Evolutionary conservation across 1,140 invertebrate genomes (phyloP), one percentile per base, ranked within the genome.

Genomic region (Chrysopa pallens): DNA sequence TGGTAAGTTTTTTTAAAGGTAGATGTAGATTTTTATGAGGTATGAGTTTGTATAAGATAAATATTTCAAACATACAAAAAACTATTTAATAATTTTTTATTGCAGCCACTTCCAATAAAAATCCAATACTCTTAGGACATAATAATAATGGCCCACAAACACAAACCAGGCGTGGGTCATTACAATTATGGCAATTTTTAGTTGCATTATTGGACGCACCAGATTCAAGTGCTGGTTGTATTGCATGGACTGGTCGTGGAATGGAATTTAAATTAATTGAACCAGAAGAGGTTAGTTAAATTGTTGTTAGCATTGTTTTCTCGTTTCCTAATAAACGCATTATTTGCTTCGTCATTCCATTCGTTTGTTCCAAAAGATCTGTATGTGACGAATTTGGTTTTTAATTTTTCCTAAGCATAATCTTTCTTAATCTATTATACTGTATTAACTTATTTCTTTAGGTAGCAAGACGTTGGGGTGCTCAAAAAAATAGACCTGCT

Each of bases 211-310:
- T 95, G 36, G 88, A 92, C 51, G 87, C 92, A 48, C 84, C 84
- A 3, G 60, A 66, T 15, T 64, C 65, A 8, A 89, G 88, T 60
- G 69, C 85, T 1, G 76, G 86, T 9, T 92, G 88, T 52, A 95
- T 96, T 38, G 82, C 89, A 2, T 96, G 92, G 92, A 95, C 92
- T 1, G 89, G 90, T 0, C 64, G 88, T 4, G 92, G 91, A 12
- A 80, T 92, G 68, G 91, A 95, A 56, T 93, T 94, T 55, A 94
- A 94, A 56, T 69, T 94, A 2, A 86, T 92, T 44, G 89, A 94
- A 61, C 90, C 90, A 0, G 90, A 93, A 69, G 89, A 94, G 70
- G 86, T 89, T 50, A 47, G 29, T 33, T 33, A 3, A 23, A 23
- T 23, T 23, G 5, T 23, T 23, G 2, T 5, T 23, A 5, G 17